Evolutionary conservation across 2,113 vertebrate genomes (phyloP), one percentile per base, ranked within the genome.

Genomic region (Rhombomys opimus): DNA sequence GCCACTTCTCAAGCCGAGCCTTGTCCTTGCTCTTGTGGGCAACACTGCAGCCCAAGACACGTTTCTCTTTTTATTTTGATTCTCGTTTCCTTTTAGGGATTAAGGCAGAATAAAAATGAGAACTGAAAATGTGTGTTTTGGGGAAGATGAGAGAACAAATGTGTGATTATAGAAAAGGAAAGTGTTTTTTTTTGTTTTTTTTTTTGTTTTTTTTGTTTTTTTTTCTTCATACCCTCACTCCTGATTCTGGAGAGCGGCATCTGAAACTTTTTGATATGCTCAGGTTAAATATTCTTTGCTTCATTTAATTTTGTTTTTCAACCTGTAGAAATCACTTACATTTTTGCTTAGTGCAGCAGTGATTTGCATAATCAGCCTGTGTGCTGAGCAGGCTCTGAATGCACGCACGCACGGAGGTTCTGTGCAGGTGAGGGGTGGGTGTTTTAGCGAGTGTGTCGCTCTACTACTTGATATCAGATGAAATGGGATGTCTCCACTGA

Each of bases 401-500:
- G 72, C 46, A 5, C 5, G 46, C 46, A 46, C 46, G 46, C 46
- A 46, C 46, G 65, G 90, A 96, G 95, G 87, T 96, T 18, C 61
- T 90, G 88, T 90, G 30, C 72, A 20, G 57, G 38, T 52, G 77
- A 90, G 30, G 41, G 4, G 67, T 38, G 9, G 38, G 2, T 32
- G 0, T 95, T 63, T 84, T 73, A 84, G 2, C 65, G 93, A 11
- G 0, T 82, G 70, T 68, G 1, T 95, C 96, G 90, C 1, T 12
- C 86, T 17, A 1, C 92, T 94, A 41, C 81, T 70, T 95, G 35
- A 57, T 63, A 54, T 82, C 61, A 89, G 92, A 50, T 63, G 18
- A 6, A 50, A 20, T 32, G 46, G 23, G 30, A 52, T 89, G 84
- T 30, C 41, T 7, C 50, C n/a, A 82, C 80, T 96, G 95, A 99